phyloP scores from a whole-genome alignment of 1,140 invertebrate genomes.

The Solen grandis region DNA sequence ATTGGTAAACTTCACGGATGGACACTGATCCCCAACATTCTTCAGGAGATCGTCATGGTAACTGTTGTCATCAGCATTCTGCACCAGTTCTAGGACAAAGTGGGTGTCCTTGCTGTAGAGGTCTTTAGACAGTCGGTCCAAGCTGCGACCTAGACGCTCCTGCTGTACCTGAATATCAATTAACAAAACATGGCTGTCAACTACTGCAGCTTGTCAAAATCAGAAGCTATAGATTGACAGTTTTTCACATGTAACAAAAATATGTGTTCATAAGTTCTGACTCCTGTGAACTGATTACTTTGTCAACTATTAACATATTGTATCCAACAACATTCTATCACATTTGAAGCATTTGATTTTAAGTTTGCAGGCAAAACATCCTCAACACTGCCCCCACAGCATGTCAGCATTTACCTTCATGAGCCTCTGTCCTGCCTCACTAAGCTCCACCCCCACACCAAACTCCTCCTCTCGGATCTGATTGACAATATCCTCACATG shows the following conservation, averaged over 20 bases:
- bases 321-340: too few relatives aligned
- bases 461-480: conserved; percentile 75
- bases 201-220: too few relatives aligned
- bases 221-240: too few relatives aligned
- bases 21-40: conserved; percentile 47
- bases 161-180: conserved; percentile 64
- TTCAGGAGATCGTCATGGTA: conserved; percentile 67
- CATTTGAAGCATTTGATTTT: too few relatives aligned
- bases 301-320: too few relatives aligned
- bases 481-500: conserved; percentile 67
- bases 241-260: too few relatives aligned
- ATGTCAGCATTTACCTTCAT: conserved; percentile 64
- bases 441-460: conserved; percentile 75
- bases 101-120: conserved; percentile 81
- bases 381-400: too few relatives aligned
- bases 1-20: conserved; percentile 78
- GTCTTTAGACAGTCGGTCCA: conserved; percentile 79
- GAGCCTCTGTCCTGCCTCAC: conserved; percentile 74
- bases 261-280: too few relatives aligned
- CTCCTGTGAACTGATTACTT: too few relatives aligned
- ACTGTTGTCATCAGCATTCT: conserved; percentile 81
- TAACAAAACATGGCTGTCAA: too few relatives aligned
- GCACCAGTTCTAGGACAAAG: conserved; percentile 78
- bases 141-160: conserved; percentile 75
- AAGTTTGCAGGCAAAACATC: too few relatives aligned